These are phyloP conservation scores for Pluvialis apricaria DNA, from an alignment of 2,113 vertebrate species.

Conservation along the genomic window DNA sequence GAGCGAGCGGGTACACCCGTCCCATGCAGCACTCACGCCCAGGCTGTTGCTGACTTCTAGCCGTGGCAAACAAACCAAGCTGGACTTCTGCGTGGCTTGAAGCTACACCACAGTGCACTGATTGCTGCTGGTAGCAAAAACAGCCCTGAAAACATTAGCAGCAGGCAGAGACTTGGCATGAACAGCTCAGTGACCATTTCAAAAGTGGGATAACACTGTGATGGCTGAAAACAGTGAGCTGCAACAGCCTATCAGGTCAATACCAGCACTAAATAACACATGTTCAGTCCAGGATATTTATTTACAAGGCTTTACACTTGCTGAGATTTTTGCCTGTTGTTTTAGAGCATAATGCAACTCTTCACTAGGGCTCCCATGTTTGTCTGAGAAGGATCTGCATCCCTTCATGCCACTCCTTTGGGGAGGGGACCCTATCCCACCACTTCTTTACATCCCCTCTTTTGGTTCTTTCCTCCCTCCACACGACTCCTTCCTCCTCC, in stretches of 20 bases:
- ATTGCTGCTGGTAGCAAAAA: not conserved
- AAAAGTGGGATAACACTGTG: not conserved
- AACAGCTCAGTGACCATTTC: not conserved
- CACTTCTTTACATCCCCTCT: not conserved
- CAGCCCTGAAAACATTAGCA: not conserved
- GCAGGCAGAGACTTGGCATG: not conserved
- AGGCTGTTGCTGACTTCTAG: no score
- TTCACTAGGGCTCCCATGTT: not conserved
- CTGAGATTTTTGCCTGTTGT: not conserved
- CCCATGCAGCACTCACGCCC: not conserved
- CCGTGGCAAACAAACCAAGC: accelerated
- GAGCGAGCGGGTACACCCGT: accelerated
- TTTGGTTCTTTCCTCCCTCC: not conserved
- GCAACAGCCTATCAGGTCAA: not conserved
- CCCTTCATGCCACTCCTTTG: not conserved
- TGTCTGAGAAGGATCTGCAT: not conserved
- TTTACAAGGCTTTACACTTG: not conserved
- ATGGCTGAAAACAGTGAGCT: not conserved
- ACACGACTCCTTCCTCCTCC: not conserved
- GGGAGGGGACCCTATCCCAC: not conserved
- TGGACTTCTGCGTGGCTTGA: no score
- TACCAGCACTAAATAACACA: not conserved
- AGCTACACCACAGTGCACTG: accelerated
- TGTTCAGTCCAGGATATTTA: not conserved
- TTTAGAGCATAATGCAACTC: not conserved